Percentiles rank a stretch among this genome's conserved stretches.
These are phyloP conservation scores for Aspidiotus rigidus DNA, from an alignment of 2,888 invertebrate genomes.

Conservation along the genomic window DNA sequence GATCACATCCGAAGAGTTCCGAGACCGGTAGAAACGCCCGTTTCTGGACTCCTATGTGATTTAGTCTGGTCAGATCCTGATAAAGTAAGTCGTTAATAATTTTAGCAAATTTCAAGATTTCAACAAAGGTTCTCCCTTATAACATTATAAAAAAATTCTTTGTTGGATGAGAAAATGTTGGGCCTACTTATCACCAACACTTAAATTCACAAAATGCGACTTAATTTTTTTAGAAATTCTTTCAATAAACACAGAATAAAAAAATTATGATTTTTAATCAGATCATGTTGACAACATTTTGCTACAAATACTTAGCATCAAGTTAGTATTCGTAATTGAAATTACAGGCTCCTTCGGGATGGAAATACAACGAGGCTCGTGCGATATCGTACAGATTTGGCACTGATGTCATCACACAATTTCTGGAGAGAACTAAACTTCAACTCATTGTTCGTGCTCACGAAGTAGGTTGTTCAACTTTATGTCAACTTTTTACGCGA, in stretches of 20 bases:
- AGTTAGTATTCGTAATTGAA: background rate
- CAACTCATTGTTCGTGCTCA: conserved; percentile 27
- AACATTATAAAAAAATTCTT: background rate
- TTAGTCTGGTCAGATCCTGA: conserved; percentile 30
- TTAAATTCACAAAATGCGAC: too few species aligned
- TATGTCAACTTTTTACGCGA: too few species aligned
- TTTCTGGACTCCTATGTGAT: conserved; percentile 24
- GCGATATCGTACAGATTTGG: conserved; percentile 29
- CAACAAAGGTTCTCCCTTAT: too few species aligned
- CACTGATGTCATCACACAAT: conserved; percentile 20
- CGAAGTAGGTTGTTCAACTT: conserved; percentile 13
- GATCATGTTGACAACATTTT: too few species aligned
- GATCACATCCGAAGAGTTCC: conserved; percentile 23
- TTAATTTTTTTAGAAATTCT: too few species aligned
- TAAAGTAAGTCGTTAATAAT: conserved; percentile 10
- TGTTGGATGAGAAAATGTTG: background rate
- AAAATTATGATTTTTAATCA: too few species aligned
- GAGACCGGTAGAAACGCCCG: conserved; percentile 17
- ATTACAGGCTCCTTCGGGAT: conserved; percentile 11
- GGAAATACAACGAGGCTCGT: conserved; percentile 18
- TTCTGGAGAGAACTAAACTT: conserved; percentile 22
- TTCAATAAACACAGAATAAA: too few species aligned
- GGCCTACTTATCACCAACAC: too few species aligned
- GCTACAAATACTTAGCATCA: background rate
- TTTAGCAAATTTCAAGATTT: too few species aligned